Percentiles rank a stretch among this genome's conserved stretches.
phyloP scores from a whole-genome alignment of 1,140 invertebrate genomes.

The Zaprionus ornatus region DNA sequence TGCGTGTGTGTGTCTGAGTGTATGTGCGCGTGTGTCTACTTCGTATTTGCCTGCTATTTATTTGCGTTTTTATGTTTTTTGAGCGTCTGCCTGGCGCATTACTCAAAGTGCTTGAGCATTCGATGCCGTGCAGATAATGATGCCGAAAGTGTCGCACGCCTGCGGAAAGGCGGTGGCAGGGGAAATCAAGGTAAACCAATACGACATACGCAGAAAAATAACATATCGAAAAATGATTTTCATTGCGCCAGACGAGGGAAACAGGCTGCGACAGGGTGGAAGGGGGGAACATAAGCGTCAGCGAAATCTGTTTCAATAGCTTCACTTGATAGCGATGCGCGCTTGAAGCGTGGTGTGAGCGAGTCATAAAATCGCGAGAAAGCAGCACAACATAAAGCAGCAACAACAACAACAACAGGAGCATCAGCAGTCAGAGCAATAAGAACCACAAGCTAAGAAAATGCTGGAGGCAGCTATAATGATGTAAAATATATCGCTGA shows the following conservation, averaged over 20 bases:
- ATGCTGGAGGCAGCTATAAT: constrained; percentile 64
- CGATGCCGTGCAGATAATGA: constrained; percentile 77
- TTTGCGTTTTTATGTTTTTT: constrained; percentile 72
- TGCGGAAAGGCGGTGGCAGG: not conserved
- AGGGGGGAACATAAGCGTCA: constrained; percentile 59
- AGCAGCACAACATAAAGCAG: constrained; percentile 70
- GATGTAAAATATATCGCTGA: constrained; percentile 80
- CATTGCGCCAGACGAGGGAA: constrained; percentile 44
- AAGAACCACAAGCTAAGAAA: constrained; percentile 19
- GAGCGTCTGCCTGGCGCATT: constrained; percentile 71
- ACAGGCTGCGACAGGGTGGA: no score
- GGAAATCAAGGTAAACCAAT: constrained; percentile 65
- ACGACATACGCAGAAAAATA: constrained; percentile 58
- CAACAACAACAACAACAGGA: constrained; percentile 47
- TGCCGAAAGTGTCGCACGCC: constrained; percentile 70
- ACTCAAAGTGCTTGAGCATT: constrained; percentile 74
- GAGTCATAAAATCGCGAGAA: constrained; percentile 79
- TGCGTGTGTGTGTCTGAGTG: constrained; percentile 17
- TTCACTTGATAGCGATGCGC: constrained; percentile 35
- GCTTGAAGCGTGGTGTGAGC: constrained; percentile 11
- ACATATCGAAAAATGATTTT: constrained; percentile 82
- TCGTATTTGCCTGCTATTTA: constrained; percentile 72
- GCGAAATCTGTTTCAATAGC: constrained; percentile 74
- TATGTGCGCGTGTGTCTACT: constrained; percentile 36
- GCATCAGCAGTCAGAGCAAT: constrained; percentile 14